phyloP scores from a whole-genome alignment of 2,113 vertebrate genomes.

The Cyprinodon brontotheroides region DNA sequence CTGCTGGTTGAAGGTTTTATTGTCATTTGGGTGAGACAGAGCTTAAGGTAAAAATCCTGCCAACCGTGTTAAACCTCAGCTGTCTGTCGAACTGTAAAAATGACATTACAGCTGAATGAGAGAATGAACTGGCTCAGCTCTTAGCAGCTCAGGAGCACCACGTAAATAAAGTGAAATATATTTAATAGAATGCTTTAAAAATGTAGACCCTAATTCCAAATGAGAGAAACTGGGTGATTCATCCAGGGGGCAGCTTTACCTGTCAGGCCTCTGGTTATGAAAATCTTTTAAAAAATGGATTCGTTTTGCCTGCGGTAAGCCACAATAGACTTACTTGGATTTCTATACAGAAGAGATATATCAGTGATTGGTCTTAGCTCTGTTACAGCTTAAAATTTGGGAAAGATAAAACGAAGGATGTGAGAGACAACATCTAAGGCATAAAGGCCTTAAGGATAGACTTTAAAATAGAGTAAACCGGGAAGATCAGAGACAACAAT shows the following conservation, averaged over 20 bases:
- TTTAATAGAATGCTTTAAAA: not conserved
- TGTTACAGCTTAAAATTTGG: not conserved
- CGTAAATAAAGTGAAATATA: not conserved
- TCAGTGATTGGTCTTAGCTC: constrained; percentile 5
- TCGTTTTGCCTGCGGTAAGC: constrained; percentile 4
- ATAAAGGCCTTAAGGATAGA: not conserved
- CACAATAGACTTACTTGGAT: constrained; percentile 9
- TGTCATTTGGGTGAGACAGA: not conserved
- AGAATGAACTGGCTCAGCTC: no score
- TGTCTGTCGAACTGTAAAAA: not conserved
- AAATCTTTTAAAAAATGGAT: not conserved
- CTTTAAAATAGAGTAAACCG: not conserved
- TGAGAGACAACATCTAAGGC: not conserved
- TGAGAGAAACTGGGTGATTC: not conserved
- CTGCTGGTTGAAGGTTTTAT: not conserved
- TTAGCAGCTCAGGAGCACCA: not conserved
- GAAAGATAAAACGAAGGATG: not conserved
- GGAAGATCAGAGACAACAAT: not conserved
- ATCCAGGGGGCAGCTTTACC: not conserved
- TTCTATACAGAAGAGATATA: constrained; percentile 12
- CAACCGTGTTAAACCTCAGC: not conserved
- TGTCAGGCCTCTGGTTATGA: constrained; percentile 12
- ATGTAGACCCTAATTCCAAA: not conserved
- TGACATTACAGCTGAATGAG: not conserved
- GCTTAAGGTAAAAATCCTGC: no score